phyloP scores from a whole-genome alignment of 2,113 vertebrate genomes.

The Polypterus bichir region DNA sequence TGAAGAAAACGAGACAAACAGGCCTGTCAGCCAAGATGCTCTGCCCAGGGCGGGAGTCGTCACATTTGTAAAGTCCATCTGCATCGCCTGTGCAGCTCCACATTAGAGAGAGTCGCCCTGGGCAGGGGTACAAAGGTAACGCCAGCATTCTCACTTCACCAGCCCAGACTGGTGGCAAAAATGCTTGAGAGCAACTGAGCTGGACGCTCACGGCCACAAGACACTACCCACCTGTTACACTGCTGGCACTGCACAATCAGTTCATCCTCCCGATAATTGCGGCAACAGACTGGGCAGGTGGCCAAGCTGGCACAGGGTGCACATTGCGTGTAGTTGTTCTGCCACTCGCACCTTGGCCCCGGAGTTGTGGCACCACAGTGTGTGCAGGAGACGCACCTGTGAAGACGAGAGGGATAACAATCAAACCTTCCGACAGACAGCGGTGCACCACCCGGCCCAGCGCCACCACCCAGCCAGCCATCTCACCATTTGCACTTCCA shows the following conservation, averaged over 20 bases:
- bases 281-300: constrained; percentile 67
- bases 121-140: too few relatives aligned
- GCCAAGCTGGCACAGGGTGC: constrained; percentile 79
- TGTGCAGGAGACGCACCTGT: constrained; percentile 89
- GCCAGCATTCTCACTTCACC: background rate
- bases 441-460: background rate
- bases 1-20: constrained; percentile 26
- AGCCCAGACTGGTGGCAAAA: background rate
- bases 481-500: constrained; percentile 97
- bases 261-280: constrained; percentile 69
- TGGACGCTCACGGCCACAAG: too few relatives aligned
- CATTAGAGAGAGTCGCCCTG: too few relatives aligned
- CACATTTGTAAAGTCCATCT: too few relatives aligned
- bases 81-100: too few relatives aligned
- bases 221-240: constrained; percentile 70
- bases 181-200: too few relatives aligned
- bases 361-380: constrained; percentile 83
- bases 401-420: constrained; percentile 8
- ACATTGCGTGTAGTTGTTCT: constrained; percentile 91
- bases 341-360: constrained; percentile 81
- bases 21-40: too few relatives aligned
- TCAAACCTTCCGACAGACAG: background rate
- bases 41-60: too few relatives aligned
- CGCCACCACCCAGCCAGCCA: constrained; percentile 7
- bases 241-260: constrained; percentile 85